Conservation (phyloP, 2,888 invertebrate species). For the Lycophotia porphyrea region DNA sequence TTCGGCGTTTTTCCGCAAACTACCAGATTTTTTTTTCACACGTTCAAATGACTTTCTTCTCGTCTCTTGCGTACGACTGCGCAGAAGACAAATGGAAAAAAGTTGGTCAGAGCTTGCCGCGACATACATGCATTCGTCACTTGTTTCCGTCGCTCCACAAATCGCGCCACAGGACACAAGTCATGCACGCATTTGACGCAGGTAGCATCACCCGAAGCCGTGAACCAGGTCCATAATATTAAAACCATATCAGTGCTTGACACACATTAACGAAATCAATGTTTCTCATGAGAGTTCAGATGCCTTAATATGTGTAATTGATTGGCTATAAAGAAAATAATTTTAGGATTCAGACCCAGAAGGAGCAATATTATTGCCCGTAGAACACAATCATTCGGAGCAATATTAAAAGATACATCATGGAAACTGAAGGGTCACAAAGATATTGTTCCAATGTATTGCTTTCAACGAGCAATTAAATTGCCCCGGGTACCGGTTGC, state of each 20-base stretch:
- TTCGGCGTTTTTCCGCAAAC: constrained; percentile 6
- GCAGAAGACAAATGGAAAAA: not conserved
- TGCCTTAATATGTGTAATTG: constrained; percentile 29
- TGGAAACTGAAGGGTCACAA: too few species aligned
- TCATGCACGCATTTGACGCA: not conserved
- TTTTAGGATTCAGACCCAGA: not conserved
- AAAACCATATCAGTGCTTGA: not conserved
- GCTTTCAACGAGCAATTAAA: not conserved
- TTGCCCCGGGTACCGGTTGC: not conserved
- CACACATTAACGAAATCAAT: not conserved
- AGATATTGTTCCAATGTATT: constrained; percentile 5
- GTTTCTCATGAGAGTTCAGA: constrained; percentile 12
- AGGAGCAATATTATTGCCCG: not conserved
- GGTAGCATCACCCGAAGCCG: not conserved
- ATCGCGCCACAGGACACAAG: not conserved
- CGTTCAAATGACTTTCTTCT: not conserved
- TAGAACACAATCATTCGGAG: not conserved
- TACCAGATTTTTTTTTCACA: not conserved
- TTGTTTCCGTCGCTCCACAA: not conserved
- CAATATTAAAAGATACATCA: not conserved
- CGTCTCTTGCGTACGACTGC: not conserved
- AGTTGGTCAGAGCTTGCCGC: not conserved
- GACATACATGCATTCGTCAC: not conserved
- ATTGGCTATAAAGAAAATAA: constrained; percentile 1
- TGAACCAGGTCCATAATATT: not conserved